Evolutionary conservation across 2,113 vertebrate species (phyloP).

Genomic region (Amazona guildingii): DNA sequence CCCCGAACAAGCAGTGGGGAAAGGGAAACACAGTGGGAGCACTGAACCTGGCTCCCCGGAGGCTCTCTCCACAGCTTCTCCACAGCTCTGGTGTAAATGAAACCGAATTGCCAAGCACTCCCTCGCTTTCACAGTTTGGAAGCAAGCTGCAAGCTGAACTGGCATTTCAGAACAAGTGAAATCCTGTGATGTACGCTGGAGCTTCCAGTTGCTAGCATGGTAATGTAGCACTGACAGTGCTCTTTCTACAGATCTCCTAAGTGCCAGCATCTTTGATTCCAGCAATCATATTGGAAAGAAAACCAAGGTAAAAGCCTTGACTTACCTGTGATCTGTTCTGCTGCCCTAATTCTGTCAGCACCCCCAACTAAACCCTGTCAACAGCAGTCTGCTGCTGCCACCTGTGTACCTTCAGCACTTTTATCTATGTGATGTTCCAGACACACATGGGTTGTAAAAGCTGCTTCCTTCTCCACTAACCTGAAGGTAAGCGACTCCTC

Average conservation of each 20-base stretch:
- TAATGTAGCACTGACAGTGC: background rate
- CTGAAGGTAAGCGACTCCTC: background rate
- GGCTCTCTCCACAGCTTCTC: background rate
- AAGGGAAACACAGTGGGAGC: accelerated
- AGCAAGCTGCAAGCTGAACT: background rate
- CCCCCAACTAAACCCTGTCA: background rate
- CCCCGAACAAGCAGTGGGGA: background rate
- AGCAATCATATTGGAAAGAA: background rate
- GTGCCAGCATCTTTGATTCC: background rate
- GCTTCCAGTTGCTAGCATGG: background rate
- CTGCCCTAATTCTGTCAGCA: conserved; percentile 47
- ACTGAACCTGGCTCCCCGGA: accelerated
- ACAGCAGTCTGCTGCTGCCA: conserved; percentile 14
- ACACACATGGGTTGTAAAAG: background rate
- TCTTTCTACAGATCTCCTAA: background rate
- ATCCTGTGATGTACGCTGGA: background rate
- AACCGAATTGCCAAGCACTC: background rate
- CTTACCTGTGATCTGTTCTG: background rate
- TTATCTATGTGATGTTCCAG: background rate
- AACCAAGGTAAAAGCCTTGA: background rate
- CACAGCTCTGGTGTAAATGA: background rate
- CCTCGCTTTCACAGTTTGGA: background rate
- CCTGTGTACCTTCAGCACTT: background rate
- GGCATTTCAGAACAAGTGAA: background rate
- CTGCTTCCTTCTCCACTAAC: background rate